Evolutionary conservation across 2,888 invertebrate genomes (phyloP), one percentile per base, ranked within the genome.

Genomic region (Ophion costatus): DNA sequence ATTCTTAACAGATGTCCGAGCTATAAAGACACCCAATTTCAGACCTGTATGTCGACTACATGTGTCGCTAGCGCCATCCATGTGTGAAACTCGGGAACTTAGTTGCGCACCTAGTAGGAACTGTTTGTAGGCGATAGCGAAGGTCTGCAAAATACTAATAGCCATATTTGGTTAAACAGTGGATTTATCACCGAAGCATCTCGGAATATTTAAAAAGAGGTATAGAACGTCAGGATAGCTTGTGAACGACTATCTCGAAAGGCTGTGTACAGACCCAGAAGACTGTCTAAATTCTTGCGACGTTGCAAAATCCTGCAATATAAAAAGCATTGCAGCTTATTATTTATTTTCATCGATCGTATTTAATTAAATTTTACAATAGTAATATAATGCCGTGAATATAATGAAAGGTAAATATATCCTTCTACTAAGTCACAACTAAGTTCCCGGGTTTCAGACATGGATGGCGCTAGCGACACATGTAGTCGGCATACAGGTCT

Each of bases 331-430:
- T 85, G 88, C 89, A 89, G 86, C 90, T 84, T 84, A 87, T 80
- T 57, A 61, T 80, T 75, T 76, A 80, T 91, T 92, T 89, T 84
- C 33, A 56, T 33, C 7, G 87, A 89, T 90, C 89, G 91, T 91
- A 92, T 92, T 92, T 90, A 91, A 91, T 91, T 89, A 89, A 90
- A 92, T 87, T 92, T 90, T 92, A 91, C 87, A 77, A 89, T 91
- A 91, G 90, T 91, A 91, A 91, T 91, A 56, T 66, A 71, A 76
- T 24, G 45, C 11, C 45, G 45, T 45, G 14, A 45, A 45, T 11
- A 45, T 11, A 11, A 45, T 45, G 2, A 9, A 56, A 45, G 22
- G n/a, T n/a, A n/a, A n/a, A n/a, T n/a, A n/a, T n/a, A n/a, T n/a
- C n/a, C n/a, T n/a, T n/a, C n/a, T n/a, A n/a, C n/a, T n/a, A n/a